These are phyloP conservation scores for Lophura nycthemera DNA, from an alignment of 2,113 vertebrate species.

Conservation along the genomic window DNA sequence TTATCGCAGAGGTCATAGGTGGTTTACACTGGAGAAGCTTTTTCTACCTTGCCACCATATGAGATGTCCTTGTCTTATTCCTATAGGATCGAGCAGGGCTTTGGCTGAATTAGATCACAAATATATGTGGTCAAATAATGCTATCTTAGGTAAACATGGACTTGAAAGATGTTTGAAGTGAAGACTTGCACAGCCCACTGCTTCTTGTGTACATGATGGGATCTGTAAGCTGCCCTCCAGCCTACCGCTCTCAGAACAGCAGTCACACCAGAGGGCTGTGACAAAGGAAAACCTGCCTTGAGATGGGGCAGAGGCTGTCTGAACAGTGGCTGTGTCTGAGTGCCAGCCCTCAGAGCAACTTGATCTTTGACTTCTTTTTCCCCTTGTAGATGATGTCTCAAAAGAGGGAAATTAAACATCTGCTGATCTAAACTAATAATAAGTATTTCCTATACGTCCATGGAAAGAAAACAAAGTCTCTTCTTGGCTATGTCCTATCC, in stretches of 20 bases:
- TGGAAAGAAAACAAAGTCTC: neutral
- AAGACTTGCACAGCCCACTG: neutral
- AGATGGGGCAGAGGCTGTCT: neutral
- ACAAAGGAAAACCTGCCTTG: neutral
- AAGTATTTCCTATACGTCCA: neutral
- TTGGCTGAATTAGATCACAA: constrained; percentile 51
- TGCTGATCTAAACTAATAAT: neutral
- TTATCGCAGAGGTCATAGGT: constrained; percentile 53
- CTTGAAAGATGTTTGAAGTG: neutral
- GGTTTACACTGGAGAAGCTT: constrained; percentile 53
- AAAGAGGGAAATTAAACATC: neutral
- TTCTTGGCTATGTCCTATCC: neutral
- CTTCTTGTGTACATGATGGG: neutral
- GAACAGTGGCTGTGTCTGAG: fast-evolving
- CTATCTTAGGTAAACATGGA: neutral
- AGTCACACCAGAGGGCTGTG: neutral
- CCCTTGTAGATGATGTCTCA: neutral
- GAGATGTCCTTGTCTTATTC: constrained; percentile 37
- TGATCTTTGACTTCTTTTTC: neutral
- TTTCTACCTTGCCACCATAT: constrained; percentile 49
- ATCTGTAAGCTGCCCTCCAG: neutral
- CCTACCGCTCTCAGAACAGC: neutral
- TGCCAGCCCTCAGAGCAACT: neutral
- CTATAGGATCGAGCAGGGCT: neutral
- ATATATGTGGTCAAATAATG: neutral